Evolutionary conservation across 2,113 vertebrate genomes (phyloP), one percentile per base, ranked within the genome.

Genomic region (Cavia aperea): DNA sequence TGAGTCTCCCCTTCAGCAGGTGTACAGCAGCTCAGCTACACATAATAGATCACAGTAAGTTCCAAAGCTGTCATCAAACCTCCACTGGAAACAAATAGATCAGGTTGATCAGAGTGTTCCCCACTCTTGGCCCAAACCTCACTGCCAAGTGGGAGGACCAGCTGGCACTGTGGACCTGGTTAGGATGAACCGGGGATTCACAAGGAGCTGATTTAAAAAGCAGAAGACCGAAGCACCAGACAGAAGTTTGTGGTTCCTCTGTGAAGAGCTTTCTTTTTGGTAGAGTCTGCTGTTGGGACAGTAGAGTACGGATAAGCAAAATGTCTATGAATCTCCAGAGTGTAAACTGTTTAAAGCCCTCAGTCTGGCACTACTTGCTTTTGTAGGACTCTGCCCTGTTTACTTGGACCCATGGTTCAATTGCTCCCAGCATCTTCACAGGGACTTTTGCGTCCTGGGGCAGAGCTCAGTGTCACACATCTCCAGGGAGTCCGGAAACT

Each of bases 1-100:
- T 78, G 83, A 88, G 12, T 81, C 92, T 92, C 86, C 81, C 88
- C 93, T 92, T 93, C 1, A 10, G 78, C 84, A 54, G 46, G 70
- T 31, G 78, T 36, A 82, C 88, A 90, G 51, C 21, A 46, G 73
- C 36, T 23, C 23, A 66, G 81, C 81, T 31, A 68, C 49, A 68
- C 26, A 31, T 24, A 75, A 84, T 81, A 95, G 1, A 51, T 90
- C 89, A 91, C 88, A 36, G 88, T 31, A 9, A 14, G 5, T 3
- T 16, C 5, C 31, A 65, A 88, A 94, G 51, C 10, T 66, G 7
- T 94, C 6, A 0, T 87, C 36, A 49, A 63, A 66, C 19, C 23
- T 63, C 33, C 94, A 93, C 15, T 72, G 68, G 51, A 91, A 33
- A 94, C 21, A 90, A 75, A 86, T 4, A 13, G 2, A 16, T 68